Evolutionary conservation across 2,888 invertebrate genomes (phyloP), one percentile per base, ranked within the genome.

Genomic region (Merodon equestris): DNA sequence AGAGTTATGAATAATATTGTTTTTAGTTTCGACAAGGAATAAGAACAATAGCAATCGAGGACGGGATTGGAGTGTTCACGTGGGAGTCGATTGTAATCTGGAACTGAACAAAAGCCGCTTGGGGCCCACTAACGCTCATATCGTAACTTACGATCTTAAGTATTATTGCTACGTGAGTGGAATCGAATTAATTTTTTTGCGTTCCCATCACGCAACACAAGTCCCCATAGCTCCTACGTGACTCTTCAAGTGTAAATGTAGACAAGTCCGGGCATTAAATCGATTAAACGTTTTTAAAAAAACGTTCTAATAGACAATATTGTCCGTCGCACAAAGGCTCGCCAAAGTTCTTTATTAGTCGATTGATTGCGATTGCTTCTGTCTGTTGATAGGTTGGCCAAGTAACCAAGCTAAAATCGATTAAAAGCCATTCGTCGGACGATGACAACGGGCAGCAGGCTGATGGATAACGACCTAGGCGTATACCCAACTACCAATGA

Each of bases 151-250:
- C 53, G 54, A 36, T 38, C 45, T 54, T 13, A 64, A 45, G n/a
- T 34, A 36, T 17, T 9, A 42, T 17, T 13, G 27, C 48, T 12
- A 47, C 18, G 61, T 34, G 61, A 48, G 40, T 36, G 15, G n/a
- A 60, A 13, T 60, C 19, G 42, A 53, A 60, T 47, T 53, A 17
- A 64, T 40, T 50, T 38, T 7, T 56, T 36, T 7, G n/a, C 42
- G 17, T 48, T 17, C 38, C 48, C 60, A 54, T 15, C 67, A 73
- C 67, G 67, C 67, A 67, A 56, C 56, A 57, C 15, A 66, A 48
- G 18, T 18, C 48, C 56, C 18, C 38, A 27, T 38, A 47, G 36
- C n/a, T 45, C 17, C 42, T 36, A 7, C 18, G 54, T 54, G 42
- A 27, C 15, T 66, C 38, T 18, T 27, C 27, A 27, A 27, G 2